Percentiles rank a stretch among this genome's conserved stretches.
Conservation (phyloP, 2,113 vertebrate species). For the Geococcyx californianus region DNA sequence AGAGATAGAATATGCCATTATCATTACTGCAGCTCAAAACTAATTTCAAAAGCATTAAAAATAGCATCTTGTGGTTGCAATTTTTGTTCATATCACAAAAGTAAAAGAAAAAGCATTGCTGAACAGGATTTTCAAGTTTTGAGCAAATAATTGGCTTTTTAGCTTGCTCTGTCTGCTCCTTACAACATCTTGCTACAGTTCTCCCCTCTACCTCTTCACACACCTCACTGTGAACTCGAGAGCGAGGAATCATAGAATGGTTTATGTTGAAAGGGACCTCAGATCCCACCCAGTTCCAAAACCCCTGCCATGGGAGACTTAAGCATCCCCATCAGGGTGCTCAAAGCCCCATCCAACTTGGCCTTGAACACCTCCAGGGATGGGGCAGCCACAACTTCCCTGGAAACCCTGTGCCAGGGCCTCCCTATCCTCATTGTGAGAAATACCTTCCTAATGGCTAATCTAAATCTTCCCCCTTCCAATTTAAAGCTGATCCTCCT, state of each 20-base stretch:
- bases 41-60: neutral
- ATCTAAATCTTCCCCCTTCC: too few relatives aligned
- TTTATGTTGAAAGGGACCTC: too few relatives aligned
- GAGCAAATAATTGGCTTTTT: neutral
- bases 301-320: too few relatives aligned
- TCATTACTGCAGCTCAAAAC: neutral
- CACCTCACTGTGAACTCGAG: neutral
- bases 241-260: neutral
- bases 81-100: neutral
- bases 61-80: neutral
- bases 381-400: too few relatives aligned
- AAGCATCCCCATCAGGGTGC: too few relatives aligned
- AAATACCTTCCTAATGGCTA: too few relatives aligned
- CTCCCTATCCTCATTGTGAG: too few relatives aligned
- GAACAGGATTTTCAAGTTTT: neutral
- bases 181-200: neutral
- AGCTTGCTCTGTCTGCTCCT: neutral
- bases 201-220: neutral
- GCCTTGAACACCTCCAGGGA: too few relatives aligned
- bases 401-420: too few relatives aligned
- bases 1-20: neutral
- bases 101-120: neutral
- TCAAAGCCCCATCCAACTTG: too few relatives aligned
- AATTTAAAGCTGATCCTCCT: too few relatives aligned
- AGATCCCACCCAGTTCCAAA: too few relatives aligned